Percentiles rank a stretch among this genome's conserved stretches.
Evolutionary conservation across 2,113 vertebrate species (phyloP).

Genomic region (Cyanoramphus novaezelandiae): DNA sequence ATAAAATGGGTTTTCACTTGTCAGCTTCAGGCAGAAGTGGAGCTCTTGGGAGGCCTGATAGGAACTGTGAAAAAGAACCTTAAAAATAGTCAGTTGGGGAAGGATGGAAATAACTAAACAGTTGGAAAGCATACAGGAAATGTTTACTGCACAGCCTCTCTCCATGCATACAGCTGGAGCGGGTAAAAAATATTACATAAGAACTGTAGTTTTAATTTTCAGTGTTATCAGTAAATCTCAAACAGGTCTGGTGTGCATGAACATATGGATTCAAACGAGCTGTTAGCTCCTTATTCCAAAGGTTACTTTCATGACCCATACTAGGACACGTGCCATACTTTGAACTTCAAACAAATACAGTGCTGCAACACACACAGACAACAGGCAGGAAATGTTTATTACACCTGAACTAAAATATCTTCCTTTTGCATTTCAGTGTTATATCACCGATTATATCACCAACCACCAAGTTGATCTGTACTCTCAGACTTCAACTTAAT

Average conservation of each 20-base stretch:
- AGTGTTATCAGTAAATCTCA: not conserved
- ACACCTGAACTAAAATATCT: not conserved
- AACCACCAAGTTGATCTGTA: not conserved
- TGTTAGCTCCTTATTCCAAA: not conserved
- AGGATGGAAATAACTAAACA: not conserved
- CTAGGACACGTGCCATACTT: not conserved
- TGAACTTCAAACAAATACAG: not conserved
- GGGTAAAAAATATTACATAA: not conserved
- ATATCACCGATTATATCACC: not conserved
- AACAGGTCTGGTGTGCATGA: not conserved
- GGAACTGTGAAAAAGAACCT: not conserved
- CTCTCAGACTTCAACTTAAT: not conserved
- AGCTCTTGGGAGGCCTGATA: not conserved
- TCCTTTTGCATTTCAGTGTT: not conserved
- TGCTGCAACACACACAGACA: not conserved
- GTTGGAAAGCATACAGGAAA: not conserved
- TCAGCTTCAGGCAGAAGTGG: conserved; percentile 22
- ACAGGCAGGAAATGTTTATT: not conserved
- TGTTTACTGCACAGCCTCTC: not conserved
- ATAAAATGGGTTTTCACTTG: not conserved
- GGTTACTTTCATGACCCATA: not conserved
- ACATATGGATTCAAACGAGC: not conserved
- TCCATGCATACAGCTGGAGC: not conserved
- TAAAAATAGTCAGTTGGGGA: not conserved
- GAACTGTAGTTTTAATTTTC: not conserved